These are phyloP conservation scores for Aleadryas rufinucha DNA, from an alignment of 2,113 vertebrate genomes.

Conservation along the genomic window DNA sequence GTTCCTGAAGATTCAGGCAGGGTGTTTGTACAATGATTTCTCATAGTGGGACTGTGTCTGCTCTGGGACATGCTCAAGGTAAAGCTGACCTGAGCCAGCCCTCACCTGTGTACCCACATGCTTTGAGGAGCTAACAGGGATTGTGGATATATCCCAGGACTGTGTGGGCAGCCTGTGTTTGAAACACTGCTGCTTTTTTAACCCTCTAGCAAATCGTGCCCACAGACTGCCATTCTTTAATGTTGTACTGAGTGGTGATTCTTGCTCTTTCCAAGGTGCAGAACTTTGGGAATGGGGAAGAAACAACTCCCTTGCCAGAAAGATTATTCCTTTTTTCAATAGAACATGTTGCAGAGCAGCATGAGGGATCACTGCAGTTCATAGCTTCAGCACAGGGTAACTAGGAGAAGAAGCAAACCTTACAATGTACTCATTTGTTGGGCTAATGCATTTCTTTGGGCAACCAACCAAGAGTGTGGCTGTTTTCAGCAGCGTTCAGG, in stretches of 20 bases:
- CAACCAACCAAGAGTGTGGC: not conserved
- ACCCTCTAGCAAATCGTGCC: rapidly evolving
- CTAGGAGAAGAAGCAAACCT: not conserved
- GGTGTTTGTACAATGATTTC: rapidly evolving
- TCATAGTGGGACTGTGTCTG: rapidly evolving
- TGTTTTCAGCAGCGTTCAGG: not conserved
- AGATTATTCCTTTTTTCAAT: not conserved
- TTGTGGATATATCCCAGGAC: not conserved
- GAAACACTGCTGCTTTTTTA: not conserved
- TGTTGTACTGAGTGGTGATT: not conserved
- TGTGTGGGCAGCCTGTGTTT: not conserved
- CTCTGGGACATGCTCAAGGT: not conserved
- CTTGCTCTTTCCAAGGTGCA: not conserved
- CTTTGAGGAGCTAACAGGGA: not conserved
- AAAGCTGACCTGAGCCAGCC: not conserved
- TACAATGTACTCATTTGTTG: not conserved
- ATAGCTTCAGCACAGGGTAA: not conserved
- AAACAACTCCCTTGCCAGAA: not conserved
- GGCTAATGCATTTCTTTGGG: not conserved
- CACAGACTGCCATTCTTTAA: not conserved
- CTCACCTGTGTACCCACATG: not conserved
- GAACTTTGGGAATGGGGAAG: not conserved
- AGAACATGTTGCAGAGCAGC: not conserved
- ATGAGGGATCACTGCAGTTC: not conserved
- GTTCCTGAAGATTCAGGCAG: not conserved